phyloP scores from a whole-genome alignment of 2,113 vertebrate species.

The Herpailurus yagouaroundi region DNA sequence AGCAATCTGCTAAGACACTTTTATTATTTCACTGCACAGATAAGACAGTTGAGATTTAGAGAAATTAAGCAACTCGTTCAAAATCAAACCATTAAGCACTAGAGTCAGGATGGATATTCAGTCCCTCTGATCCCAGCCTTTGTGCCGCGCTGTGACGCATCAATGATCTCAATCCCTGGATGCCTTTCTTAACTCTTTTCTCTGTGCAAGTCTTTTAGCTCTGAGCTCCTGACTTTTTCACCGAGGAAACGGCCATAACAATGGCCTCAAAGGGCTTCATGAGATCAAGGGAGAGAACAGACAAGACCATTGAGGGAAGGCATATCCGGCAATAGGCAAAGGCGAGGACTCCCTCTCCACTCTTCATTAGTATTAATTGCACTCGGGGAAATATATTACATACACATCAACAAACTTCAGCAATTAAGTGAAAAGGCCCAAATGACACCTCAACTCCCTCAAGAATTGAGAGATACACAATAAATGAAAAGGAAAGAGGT shows the following conservation, averaged over 20 bases:
- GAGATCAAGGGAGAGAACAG: neutral
- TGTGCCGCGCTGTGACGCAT: accelerated
- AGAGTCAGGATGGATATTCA: accelerated
- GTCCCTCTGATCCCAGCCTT: neutral
- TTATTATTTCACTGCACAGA: neutral
- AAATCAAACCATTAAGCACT: neutral
- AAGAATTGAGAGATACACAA: neutral
- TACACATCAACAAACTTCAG: neutral
- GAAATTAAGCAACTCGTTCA: neutral
- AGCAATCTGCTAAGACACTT: neutral
- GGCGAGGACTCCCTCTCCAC: accelerated
- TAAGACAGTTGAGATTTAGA: neutral
- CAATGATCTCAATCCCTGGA: neutral
- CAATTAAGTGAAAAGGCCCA: neutral
- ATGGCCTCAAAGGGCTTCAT: neutral
- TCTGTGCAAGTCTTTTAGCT: neutral
- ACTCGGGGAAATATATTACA: neutral
- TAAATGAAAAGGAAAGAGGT: neutral
- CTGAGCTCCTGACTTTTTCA: neutral
- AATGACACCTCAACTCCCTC: neutral
- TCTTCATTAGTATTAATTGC: neutral
- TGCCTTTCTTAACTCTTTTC: neutral
- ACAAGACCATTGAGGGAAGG: accelerated
- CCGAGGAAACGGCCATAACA: neutral
- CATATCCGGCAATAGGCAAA: accelerated